Evolutionary conservation across 2,113 vertebrate genomes (phyloP).

Genomic region (Galemys pyrenaicus): DNA sequence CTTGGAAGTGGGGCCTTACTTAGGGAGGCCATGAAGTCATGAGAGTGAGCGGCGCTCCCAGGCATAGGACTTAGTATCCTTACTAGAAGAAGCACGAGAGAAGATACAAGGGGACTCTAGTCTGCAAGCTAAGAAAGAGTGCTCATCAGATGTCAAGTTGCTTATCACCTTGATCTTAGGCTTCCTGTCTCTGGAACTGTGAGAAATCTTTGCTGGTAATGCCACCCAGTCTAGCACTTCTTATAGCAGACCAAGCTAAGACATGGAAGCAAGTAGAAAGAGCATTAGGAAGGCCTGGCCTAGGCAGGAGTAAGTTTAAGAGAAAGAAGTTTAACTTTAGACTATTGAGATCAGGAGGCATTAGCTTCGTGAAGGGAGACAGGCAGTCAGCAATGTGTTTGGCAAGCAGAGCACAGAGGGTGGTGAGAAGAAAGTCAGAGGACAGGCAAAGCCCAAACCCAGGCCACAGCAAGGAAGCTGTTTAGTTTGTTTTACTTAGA

Average conservation of each 20-base stretch:
- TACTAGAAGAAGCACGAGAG: not conserved
- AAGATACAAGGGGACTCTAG: not conserved
- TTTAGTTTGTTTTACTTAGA: not conserved
- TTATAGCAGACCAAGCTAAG: not conserved
- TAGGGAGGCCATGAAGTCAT: not conserved
- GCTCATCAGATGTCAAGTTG: not conserved
- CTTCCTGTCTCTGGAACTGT: not conserved
- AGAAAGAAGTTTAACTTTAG: not conserved
- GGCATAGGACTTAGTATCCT: not conserved
- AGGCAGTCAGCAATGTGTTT: not conserved
- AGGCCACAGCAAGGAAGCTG: not conserved
- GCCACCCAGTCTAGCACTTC: not conserved
- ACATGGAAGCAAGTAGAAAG: not conserved
- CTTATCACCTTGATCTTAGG: not conserved
- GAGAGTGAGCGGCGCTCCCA: not conserved
- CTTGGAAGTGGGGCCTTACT: not conserved
- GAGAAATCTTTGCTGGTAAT: not conserved
- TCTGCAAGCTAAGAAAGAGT: not conserved
- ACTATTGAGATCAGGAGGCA: not conserved
- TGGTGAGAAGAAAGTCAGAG: not conserved
- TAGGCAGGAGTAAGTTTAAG: not conserved
- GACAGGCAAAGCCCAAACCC: not conserved
- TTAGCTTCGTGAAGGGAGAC: not conserved
- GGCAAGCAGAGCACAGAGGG: not conserved
- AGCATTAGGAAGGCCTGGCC: accelerated